Percentiles rank a stretch among this genome's conserved stretches.
Evolutionary conservation across 2,797 vertebrate species (phyloP).

Genomic region (Schizothorax lantsangensis): DNA sequence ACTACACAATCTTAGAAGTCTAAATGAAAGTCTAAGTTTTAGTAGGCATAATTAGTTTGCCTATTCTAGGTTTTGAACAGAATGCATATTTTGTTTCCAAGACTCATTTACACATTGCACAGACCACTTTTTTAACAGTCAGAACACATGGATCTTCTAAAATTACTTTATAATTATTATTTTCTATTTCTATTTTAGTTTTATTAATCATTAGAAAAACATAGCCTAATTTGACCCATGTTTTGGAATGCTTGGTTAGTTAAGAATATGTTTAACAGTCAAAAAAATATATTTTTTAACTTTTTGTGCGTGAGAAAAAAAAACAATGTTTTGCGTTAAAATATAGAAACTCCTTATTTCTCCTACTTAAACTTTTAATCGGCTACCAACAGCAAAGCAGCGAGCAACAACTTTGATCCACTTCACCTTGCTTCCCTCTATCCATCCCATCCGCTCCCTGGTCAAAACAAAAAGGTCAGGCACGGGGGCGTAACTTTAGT

Average conservation of each 20-base stretch:
- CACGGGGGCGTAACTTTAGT: not conserved
- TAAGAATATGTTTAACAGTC: not conserved
- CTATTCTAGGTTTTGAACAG: not conserved
- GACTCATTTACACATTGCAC: not conserved
- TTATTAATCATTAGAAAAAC: not conserved
- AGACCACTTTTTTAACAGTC: not conserved
- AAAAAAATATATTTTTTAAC: not conserved
- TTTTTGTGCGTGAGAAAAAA: not conserved
- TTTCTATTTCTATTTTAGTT: not conserved
- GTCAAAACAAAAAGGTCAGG: slow-evolving; percentile 1
- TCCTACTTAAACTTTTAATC: not conserved
- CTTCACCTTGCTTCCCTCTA: slow-evolving; percentile 36
- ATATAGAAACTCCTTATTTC: not conserved
- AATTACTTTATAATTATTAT: not conserved
- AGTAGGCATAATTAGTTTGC: not conserved
- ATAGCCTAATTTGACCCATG: not conserved
- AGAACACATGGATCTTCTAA: not conserved
- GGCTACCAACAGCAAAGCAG: not conserved
- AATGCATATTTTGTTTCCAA: not conserved
- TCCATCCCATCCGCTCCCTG: slow-evolving; percentile 46
- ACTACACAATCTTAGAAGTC: slow-evolving; percentile 14
- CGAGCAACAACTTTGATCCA: slow-evolving; percentile 11
- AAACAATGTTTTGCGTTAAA: not conserved
- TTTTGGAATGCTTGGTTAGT: not conserved
- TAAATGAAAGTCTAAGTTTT: not conserved